These are phyloP conservation scores for Rallus crepitans DNA, from an alignment of 2,797 vertebrate species.

Conservation along the genomic window DNA sequence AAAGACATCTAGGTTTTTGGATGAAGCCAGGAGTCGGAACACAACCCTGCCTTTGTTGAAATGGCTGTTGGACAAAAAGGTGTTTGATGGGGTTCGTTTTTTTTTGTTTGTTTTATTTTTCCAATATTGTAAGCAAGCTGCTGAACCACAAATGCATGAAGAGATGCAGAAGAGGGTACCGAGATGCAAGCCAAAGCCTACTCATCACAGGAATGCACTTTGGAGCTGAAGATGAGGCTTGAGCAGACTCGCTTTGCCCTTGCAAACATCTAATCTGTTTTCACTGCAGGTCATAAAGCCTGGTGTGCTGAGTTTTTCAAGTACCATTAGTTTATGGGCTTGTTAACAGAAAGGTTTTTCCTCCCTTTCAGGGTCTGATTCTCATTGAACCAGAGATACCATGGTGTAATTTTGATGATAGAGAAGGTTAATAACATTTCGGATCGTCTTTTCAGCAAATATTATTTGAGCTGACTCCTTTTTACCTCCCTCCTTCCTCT, in stretches of 20 bases:
- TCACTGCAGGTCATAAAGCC: neutral
- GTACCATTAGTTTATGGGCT: slow-evolving; percentile 21
- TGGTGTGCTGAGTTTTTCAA: neutral
- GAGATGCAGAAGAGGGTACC: neutral
- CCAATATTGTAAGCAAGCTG: neutral
- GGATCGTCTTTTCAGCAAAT: neutral
- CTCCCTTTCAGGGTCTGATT: slow-evolving; percentile 25
- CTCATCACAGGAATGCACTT: neutral
- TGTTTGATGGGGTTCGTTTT: neutral
- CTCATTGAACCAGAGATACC: neutral
- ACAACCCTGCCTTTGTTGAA: neutral
- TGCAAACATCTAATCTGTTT: neutral
- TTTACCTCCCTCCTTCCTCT: neutral
- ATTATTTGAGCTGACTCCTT: neutral
- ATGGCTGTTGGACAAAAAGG: neutral
- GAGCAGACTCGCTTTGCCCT: neutral
- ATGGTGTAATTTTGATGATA: neutral
- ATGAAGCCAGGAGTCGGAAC: neutral
- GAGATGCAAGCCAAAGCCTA: neutral
- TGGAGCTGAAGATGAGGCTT: neutral
- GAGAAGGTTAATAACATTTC: neutral
- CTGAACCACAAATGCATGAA: neutral
- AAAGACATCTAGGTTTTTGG: neutral
- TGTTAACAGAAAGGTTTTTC: slow-evolving; percentile 35
- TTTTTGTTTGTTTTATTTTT: neutral